phyloP scores from a whole-genome alignment of 2,888 invertebrate genomes.

The Caenorhabditis japonica region DNA sequence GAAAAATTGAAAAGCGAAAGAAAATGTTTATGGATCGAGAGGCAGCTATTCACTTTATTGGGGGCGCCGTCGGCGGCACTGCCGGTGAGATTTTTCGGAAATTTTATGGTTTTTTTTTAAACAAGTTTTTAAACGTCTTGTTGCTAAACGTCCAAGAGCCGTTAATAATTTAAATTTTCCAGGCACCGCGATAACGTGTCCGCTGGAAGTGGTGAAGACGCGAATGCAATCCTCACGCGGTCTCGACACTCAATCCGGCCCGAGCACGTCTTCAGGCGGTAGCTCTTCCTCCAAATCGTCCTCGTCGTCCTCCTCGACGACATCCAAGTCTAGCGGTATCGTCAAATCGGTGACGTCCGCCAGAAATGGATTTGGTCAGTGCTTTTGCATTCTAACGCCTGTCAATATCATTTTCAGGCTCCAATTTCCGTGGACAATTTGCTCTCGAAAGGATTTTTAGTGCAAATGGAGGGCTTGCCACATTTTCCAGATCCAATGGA shows the following conservation, averaged over 20 bases:
- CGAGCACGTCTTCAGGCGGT: slow-evolving; percentile 58
- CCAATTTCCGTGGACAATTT: slow-evolving; percentile 49
- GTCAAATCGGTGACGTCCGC: slow-evolving; percentile 32
- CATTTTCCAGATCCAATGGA: slow-evolving; percentile 21
- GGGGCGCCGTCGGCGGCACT: slow-evolving; percentile 76
- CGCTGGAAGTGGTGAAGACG: slow-evolving; percentile 75
- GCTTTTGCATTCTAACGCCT: neutral
- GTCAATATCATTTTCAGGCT: slow-evolving; percentile 18
- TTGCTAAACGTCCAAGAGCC: neutral
- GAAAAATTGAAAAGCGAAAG: neutral
- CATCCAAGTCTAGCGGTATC: slow-evolving; percentile 23
- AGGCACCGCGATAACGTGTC: slow-evolving; percentile 74
- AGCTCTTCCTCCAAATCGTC: slow-evolving; percentile 8
- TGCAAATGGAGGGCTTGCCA: neutral
- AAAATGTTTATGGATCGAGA: slow-evolving; percentile 78
- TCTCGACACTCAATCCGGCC: slow-evolving; percentile 45
- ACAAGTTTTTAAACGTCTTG: neutral
- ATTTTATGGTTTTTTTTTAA: neutral
- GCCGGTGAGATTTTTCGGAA: slow-evolving; percentile 56
- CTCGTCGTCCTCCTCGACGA: slow-evolving; percentile 10
- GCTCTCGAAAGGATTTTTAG: slow-evolving; percentile 28
- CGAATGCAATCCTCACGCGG: slow-evolving; percentile 71
- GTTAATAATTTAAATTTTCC: slow-evolving; percentile 1
- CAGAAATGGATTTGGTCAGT: slow-evolving; percentile 35
- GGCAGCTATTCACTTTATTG: slow-evolving; percentile 75